A percentile compares a stretch with the other conserved stretches of the same genome.
Conservation (phyloP, 1,140 invertebrate genomes). For the Anastrepha obliqua region DNA sequence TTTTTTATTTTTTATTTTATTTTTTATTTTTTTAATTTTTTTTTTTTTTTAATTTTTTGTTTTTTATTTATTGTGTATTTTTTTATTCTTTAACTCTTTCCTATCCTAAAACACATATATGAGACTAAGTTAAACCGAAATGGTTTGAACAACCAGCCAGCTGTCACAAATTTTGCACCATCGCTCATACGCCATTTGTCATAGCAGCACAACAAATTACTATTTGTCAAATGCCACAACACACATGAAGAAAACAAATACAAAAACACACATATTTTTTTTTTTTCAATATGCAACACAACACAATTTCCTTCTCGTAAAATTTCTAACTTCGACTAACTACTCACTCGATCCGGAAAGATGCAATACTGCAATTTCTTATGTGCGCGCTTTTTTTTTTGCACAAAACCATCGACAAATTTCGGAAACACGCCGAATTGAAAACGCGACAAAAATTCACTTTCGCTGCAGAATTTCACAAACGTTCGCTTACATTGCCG, state of each 20-base stretch:
- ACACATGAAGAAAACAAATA: background rate
- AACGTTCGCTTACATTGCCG: constrained; percentile 40
- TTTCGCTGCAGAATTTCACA: background rate
- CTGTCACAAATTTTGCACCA: background rate
- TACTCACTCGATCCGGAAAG: background rate
- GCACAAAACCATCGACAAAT: background rate
- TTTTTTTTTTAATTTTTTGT: too few relatives aligned
- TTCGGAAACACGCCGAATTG: background rate
- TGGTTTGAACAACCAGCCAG: background rate
- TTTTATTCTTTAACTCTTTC: too few relatives aligned
- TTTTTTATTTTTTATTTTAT: too few relatives aligned
- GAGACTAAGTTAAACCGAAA: too few relatives aligned
- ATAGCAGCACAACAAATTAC: background rate
- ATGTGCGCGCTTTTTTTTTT: background rate
- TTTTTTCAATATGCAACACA: too few relatives aligned
- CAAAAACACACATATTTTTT: too few relatives aligned
- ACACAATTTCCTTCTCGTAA: too few relatives aligned
- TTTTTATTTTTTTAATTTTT: too few relatives aligned
- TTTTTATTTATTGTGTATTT: too few relatives aligned
- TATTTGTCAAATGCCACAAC: background rate
- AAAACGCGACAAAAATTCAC: too few relatives aligned
- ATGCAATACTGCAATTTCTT: background rate
- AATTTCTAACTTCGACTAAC: background rate
- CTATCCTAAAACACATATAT: too few relatives aligned
- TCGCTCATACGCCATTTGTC: background rate